Conservation (phyloP, 2,888 invertebrate species). For the Caenorhabditis sinica region DNA sequence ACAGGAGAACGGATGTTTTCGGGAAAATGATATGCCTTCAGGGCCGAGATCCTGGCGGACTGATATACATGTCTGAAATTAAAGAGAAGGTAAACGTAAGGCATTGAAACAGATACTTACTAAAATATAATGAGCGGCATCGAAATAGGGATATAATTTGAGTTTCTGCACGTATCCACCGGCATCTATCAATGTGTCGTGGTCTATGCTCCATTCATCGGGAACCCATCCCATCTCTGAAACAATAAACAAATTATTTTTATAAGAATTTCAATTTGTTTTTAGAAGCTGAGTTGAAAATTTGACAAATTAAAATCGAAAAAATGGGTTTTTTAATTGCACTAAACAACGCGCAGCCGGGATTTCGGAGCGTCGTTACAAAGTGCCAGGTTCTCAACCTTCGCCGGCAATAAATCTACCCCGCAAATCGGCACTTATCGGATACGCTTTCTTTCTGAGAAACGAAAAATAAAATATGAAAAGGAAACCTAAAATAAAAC, state of each 20-base stretch:
- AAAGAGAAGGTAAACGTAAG: background rate
- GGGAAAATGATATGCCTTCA: constrained; percentile 93
- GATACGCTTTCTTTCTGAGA: background rate
- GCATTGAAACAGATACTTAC: constrained; percentile 72
- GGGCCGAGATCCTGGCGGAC: constrained; percentile 83
- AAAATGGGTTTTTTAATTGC: constrained; percentile 45
- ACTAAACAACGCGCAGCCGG: constrained; percentile 41
- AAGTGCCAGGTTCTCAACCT: background rate
- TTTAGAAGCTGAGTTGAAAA: background rate
- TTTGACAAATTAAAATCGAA: constrained; percentile 19
- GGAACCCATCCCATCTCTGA: constrained; percentile 64
- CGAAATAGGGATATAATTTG: constrained; percentile 99
- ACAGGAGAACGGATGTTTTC: constrained; percentile 97
- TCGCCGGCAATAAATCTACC: background rate
- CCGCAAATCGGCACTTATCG: background rate
- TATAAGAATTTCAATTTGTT: background rate
- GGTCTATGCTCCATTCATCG: constrained; percentile 73
- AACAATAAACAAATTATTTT: background rate
- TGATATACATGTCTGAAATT: constrained; percentile 76
- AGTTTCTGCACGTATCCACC: constrained; percentile 98
- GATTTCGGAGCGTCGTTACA: constrained; percentile 50
- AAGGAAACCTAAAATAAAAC: constrained; percentile 2
- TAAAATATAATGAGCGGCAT: constrained; percentile 94
- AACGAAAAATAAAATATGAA: constrained; percentile 8
- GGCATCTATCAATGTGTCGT: constrained; percentile 88